Percentiles rank a stretch among this genome's conserved stretches.
These are phyloP conservation scores for Tichodroma muraria DNA, from an alignment of 2,113 vertebrate genomes.

Conservation along the genomic window DNA sequence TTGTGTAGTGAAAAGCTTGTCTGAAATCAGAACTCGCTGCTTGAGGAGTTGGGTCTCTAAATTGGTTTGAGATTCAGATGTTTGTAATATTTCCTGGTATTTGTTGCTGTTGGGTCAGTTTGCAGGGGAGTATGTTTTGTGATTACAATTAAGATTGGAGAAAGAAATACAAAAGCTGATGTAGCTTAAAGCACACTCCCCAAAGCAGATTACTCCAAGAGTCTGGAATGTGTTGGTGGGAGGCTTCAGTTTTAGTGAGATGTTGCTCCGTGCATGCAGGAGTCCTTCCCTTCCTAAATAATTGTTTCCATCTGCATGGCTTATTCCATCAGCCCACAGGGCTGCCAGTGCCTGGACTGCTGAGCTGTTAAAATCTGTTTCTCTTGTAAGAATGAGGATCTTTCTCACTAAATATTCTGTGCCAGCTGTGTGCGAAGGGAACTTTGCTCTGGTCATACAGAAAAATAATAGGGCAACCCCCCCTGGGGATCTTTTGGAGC, in stretches of 20 bases:
- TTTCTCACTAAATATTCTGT: neutral
- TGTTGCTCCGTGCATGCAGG: neutral
- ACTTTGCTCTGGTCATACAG: neutral
- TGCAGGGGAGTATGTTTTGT: neutral
- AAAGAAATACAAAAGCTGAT: constrained; percentile 15
- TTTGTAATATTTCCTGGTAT: neutral
- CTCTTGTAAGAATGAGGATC: neutral
- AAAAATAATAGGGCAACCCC: neutral
- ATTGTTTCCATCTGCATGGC: constrained; percentile 51
- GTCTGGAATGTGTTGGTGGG: constrained; percentile 57
- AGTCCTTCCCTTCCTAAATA: constrained; percentile 40
- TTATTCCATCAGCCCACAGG: neutral
- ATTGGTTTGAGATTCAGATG: neutral
- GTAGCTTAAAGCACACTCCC: constrained; percentile 36
- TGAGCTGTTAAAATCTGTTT: neutral
- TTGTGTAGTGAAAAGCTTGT: neutral
- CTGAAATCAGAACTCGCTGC: neutral
- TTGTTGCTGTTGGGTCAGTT: neutral
- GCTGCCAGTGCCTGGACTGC: neutral
- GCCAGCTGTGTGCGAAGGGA: neutral
- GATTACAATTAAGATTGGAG: neutral
- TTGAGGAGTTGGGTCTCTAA: neutral
- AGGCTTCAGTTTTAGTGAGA: constrained; percentile 28
- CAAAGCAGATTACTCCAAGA: constrained; percentile 30
- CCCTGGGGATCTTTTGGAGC: neutral